Base-by-base conservation (phyloP, 2,888 invertebrate species). In the Euzophera pinguis region DNA sequence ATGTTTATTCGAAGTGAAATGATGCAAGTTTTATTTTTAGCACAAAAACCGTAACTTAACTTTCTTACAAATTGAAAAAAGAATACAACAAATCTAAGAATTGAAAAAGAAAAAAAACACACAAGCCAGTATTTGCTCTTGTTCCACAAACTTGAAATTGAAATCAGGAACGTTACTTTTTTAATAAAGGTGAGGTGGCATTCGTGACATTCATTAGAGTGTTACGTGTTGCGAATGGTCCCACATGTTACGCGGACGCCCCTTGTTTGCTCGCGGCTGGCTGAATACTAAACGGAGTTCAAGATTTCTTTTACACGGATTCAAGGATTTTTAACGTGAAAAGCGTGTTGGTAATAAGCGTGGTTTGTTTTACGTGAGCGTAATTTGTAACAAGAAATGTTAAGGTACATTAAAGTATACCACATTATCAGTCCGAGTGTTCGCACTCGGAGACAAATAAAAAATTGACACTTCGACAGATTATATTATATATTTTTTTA, bases 191-290 rank as follows among this genome's bases (percentile, higher is more conserved):
- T 22, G 50, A 50, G 50, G 41, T 34, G 22, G 17, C 27, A 35
- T n/a, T 34, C 51, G 51, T 35, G 51, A 57, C 57, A 55, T 55
- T 57, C 53, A 57, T 61, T 57, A 61, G 38, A 27, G 42, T 39
- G 57, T 62, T 60, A 63, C 63, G 63, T 63, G 63, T 62, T 55
- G 56, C 53, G 59, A 63, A 63, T 57, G 62, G 56, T 58, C 54
- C 60, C 66, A 64, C 61, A 66, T 66, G 64, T 50, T 32, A 61
- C 61, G 57, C 22, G 3, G 22, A 38, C 22, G 52, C 60, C 64
- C 65, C 56, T 59, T 66, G 61, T 66, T 66, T 66, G 61, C 39
- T 48, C 49, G 51, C 53, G 59, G 59, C 59, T 53, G 47, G 61
- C 60, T 59, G 64, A 66, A 66, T 66, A 66, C 66, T 56, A 65